Percentiles rank a stretch among this genome's conserved stretches.
Conservation (phyloP, 2,797 vertebrate species). For the Varecia variegata region DNA sequence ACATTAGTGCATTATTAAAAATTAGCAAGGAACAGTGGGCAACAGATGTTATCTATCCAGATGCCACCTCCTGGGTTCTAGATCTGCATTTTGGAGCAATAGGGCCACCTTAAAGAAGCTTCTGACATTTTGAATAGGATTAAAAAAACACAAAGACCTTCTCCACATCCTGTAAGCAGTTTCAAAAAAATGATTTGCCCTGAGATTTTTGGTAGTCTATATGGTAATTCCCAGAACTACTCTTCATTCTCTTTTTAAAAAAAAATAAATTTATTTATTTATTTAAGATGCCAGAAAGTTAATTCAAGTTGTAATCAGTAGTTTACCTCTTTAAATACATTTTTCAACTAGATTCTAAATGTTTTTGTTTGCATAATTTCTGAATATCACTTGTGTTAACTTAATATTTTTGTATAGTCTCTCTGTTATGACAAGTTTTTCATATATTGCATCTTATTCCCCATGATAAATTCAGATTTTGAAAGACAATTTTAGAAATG, state of each 20-base stretch:
- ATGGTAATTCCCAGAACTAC: not conserved
- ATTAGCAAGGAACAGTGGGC: not conserved
- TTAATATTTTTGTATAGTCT: not conserved
- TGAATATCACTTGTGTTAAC: not conserved
- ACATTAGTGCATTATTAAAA: not conserved
- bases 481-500: slow-evolving; percentile 11
- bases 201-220: not conserved
- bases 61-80: not conserved
- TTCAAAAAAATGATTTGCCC: not conserved
- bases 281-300: not conserved
- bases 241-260: not conserved
- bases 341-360: not conserved
- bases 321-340: not conserved
- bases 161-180: not conserved
- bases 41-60: not conserved
- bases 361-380: slow-evolving; percentile 2
- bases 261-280: not conserved
- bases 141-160: not conserved
- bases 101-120: not conserved
- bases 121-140: not conserved
- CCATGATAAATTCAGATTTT: slow-evolving; percentile 22
- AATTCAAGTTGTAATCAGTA: not conserved
- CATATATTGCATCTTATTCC: not conserved
- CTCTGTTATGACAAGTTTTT: not conserved
- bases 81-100: not conserved